Conservation (phyloP, 2,888 invertebrate genomes). For the Thysanoteuthis rhombus region DNA sequence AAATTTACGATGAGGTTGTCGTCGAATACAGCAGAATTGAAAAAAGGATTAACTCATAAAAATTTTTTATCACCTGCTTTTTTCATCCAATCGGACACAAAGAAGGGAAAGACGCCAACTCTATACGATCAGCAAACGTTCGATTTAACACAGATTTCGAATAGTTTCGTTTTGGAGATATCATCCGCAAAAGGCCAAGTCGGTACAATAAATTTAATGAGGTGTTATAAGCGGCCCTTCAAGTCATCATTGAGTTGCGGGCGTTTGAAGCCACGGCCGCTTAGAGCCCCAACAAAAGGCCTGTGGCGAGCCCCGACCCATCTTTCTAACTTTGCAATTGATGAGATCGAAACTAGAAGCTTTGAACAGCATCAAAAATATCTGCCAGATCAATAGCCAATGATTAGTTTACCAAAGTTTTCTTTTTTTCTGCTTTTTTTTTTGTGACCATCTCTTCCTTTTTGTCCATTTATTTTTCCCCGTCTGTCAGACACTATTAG, state of each 20-base stretch:
- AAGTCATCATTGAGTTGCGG: not conserved
- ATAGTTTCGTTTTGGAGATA: not conserved
- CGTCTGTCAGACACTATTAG: too few species aligned
- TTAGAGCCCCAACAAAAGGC: not conserved
- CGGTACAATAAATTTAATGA: not conserved
- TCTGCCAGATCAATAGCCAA: not conserved
- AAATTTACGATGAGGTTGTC: not conserved
- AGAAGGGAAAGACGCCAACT: not conserved
- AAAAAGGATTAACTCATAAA: not conserved
- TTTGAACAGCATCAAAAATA: not conserved
- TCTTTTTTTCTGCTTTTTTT: too few species aligned
- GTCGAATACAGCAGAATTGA: not conserved
- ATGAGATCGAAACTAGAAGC: not conserved
- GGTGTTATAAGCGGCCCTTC: conserved; percentile 12
- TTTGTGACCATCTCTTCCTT: too few species aligned
- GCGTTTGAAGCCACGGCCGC: not conserved
- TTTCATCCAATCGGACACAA: not conserved
- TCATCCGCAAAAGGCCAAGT: not conserved
- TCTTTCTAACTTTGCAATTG: not conserved
- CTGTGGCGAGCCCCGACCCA: not conserved
- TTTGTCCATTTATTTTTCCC: too few species aligned
- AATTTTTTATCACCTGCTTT: not conserved
- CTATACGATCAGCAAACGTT: not conserved
- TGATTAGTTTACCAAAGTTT: not conserved
- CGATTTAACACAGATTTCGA: not conserved